Base-by-base conservation (phyloP, 2,888 invertebrate species). In the Rutpela maculata region DNA sequence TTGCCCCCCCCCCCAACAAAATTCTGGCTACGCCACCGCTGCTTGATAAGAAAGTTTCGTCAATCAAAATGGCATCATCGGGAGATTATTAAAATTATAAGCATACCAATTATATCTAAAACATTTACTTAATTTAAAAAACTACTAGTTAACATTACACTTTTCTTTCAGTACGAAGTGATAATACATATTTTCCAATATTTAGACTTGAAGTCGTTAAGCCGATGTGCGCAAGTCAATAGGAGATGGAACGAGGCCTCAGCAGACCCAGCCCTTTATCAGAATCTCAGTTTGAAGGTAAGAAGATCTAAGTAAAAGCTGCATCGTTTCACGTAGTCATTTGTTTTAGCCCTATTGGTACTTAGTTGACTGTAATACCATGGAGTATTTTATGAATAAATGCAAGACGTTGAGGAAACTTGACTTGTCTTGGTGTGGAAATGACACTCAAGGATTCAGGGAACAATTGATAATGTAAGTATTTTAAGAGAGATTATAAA, bases 351-450 rank as follows among this genome's bases (percentile, higher is more conserved):
- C 94, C 0, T 96, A 95, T 86, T 97, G 96, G 96, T 91, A 95
- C 86, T 92, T 94, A 85, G 91, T 95, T 9, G 91, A 93, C 81
- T 91, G 93, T n/a, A 91, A 91, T 87, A 92, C 92, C 15, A 86
- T 95, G 43, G 89, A 91, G 70, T 91, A 89, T 66, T 89, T 94
- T 79, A 89, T 89, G 26, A 86, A 87, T 19, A 92, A 94, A 75
- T 95, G 95, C 86, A 92, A 92, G 81, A 92, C 93, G 86, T 90
- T 97, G 66, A 95, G 95, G 86, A 94, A 94, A 87, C 88, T 98
- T 43, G 97, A 97, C 88, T 89, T 98, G 4, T 97, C 97, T 0
- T 98, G 98, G 97, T 97, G 97, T 87, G 96, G 96, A n/a, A 93
- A 93, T 82, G 92, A 92, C 82, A 90, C 90, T 72, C 55, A 67